Evolutionary conservation across 2,113 vertebrate species (phyloP).

Genomic region (Columbina picui): DNA sequence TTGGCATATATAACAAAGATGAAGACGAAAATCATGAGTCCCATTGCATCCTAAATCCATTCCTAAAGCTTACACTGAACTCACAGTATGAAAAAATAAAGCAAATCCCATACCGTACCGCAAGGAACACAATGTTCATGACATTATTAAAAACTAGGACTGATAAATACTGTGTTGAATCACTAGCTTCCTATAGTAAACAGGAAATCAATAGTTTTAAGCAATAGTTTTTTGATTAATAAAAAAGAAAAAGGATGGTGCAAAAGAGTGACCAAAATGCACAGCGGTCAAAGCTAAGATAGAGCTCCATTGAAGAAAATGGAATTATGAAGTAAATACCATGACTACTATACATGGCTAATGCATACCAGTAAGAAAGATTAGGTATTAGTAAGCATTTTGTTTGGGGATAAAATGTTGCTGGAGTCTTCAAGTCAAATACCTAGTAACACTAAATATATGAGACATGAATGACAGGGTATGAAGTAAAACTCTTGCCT

Average conservation of each 20-base stretch:
- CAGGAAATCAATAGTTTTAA: background rate
- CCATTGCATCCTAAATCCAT: background rate
- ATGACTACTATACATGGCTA: background rate
- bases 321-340: background rate
- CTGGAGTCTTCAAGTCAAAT: background rate
- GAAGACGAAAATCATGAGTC: background rate
- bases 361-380: background rate
- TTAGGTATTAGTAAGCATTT: background rate
- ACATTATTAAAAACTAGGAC: background rate
- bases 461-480: background rate
- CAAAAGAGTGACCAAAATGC: background rate
- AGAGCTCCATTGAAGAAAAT: rapidly evolving
- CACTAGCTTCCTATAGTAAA: background rate
- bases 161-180: background rate
- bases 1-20: background rate
- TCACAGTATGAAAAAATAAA: background rate
- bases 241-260: no score
- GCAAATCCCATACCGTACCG: background rate
- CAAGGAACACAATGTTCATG: background rate
- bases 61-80: background rate
- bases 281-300: background rate
- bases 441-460: background rate
- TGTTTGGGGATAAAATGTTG: background rate
- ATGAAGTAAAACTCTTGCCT: background rate
- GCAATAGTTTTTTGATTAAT: background rate